Base-by-base conservation (phyloP, 2,888 invertebrate genomes). In the Leptarthrus brevirostris region DNA sequence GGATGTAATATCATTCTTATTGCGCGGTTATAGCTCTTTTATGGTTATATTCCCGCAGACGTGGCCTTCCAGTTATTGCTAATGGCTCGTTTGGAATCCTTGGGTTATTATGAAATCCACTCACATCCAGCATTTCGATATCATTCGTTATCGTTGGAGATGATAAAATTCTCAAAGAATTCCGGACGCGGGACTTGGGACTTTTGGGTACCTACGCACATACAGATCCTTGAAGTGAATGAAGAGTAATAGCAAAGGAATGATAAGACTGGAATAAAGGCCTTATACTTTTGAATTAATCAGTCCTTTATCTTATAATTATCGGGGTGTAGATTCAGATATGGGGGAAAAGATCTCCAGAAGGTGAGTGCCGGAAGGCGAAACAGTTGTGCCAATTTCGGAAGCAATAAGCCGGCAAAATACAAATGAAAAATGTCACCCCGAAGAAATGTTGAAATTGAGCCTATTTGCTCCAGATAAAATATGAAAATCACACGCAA, bases 1-100 rank as follows among this genome's bases (percentile, higher is more conserved):
- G 49, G 47, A 66, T 66, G 66, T 66, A 66, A 66, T 66, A 66
- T 66, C 66, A 66, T 66, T 66, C 66, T 66, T 66, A 66, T 66
- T 66, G 66, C 66, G 66, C 66, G 66, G 66, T 66, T 66, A 66
- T 66, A 16, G 66, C 49, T 47, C 66, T 66, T 66, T 66, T 66
- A 66, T 66, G 66, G 66, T 49, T 66, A 66, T 49, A 44, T 36
- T 26, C 47, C 66, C 66, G 66, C 66, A 66, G 66, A 47, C 66
- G 47, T 66, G 66, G 66, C 66, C 49, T 26, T 24, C 66, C 66
- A 66, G 66, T 47, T 66, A 66, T 26, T 66, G 66, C 66, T 66
- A 66, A 66, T 66, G 66, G 66, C 49, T 66, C 49, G 66, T 44
- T 49, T 49, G 66, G 66, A 66, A 47, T 66, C 66, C 49, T 26